A percentile compares a stretch with the other conserved stretches of the same genome.
Evolutionary conservation across 2,113 vertebrate species (phyloP).

Genomic region (Smithornis capensis): DNA sequence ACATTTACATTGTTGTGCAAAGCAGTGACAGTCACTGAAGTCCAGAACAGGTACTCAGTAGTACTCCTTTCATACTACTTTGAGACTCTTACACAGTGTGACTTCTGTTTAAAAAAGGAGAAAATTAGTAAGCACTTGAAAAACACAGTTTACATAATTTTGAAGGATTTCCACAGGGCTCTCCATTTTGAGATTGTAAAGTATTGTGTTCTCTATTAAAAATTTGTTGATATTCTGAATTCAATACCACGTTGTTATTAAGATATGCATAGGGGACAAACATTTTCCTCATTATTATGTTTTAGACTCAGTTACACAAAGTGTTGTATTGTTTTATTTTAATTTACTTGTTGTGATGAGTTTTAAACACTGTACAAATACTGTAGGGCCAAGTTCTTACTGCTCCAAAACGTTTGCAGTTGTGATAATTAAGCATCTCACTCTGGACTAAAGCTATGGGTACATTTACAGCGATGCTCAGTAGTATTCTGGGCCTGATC

Average conservation of each 20-base stretch:
- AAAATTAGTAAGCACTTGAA: background rate
- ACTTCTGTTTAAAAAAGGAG: background rate
- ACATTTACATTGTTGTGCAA: background rate
- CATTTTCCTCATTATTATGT: background rate
- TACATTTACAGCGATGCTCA: background rate
- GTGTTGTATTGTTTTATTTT: background rate
- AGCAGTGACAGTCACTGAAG: background rate
- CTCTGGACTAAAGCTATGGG: background rate
- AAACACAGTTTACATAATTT: background rate
- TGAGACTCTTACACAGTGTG: background rate
- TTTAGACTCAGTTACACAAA: background rate
- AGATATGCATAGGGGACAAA: fast-evolving
- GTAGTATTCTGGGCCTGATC: background rate
- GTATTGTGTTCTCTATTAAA: background rate
- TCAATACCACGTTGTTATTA: background rate
- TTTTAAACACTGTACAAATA: background rate
- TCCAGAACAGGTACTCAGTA: background rate
- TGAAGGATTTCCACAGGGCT: background rate
- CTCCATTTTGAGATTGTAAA: background rate
- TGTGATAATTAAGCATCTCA: background rate
- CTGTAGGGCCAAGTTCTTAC: background rate
- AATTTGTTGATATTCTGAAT: background rate
- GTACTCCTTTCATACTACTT: background rate
- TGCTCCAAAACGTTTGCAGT: background rate
- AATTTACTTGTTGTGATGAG: background rate